Evolutionary conservation across 2,797 vertebrate genomes (phyloP).

Genomic region (Rhabdophis nuchalis): DNA sequence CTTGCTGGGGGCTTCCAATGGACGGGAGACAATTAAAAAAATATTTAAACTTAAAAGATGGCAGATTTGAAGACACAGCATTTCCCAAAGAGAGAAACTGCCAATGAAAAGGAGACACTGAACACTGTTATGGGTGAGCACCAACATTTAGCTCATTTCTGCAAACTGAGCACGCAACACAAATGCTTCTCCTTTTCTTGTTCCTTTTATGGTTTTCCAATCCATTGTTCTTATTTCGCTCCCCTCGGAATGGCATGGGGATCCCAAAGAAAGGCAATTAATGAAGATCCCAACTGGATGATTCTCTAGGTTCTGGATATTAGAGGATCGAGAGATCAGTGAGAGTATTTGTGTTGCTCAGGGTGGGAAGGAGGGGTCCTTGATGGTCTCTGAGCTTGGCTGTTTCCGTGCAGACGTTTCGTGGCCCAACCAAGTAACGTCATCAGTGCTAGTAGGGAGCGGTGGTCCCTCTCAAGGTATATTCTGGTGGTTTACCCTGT

Average conservation of each 20-base stretch:
- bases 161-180: neutral
- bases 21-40: neutral
- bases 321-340: neutral
- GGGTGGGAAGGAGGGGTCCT: neutral
- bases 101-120: neutral
- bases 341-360: neutral
- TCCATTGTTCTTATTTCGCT: neutral
- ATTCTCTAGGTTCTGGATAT: neutral
- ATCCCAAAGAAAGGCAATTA: neutral
- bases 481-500: neutral
- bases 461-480: neutral
- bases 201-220: neutral
- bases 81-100: neutral
- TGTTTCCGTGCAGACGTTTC: neutral
- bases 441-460: neutral
- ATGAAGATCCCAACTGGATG: constrained; percentile 2
- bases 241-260: neutral
- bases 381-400: neutral
- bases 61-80: neutral
- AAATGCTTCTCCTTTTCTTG: neutral
- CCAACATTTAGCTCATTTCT: neutral
- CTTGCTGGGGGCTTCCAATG: neutral
- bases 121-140: neutral
- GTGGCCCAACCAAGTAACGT: neutral
- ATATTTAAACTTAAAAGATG: neutral